These are phyloP conservation scores for zebrafish (Danio rerio) DNA, from an alignment of 2,113 vertebrate species.

Conservation along the genomic window DNA sequence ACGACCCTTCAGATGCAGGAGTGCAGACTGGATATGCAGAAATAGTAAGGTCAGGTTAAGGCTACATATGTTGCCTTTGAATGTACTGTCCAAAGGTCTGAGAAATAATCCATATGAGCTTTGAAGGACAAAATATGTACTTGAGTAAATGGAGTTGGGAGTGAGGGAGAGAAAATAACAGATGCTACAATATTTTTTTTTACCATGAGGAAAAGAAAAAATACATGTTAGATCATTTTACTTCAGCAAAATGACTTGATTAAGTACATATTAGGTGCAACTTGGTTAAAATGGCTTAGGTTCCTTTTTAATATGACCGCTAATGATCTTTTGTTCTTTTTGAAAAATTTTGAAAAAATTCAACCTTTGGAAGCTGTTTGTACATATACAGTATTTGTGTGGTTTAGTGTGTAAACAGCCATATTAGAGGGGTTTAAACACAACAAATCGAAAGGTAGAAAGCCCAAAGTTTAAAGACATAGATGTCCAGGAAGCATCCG, in stretches of 20 bases:
- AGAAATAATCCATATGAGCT: constrained; percentile 35
- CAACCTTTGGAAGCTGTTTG: too few relatives aligned
- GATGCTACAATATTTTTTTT: constrained; percentile 41
- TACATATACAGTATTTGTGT: too few relatives aligned
- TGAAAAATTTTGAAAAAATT: too few relatives aligned
- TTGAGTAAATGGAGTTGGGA: not conserved
- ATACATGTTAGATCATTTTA: constrained; percentile 11
- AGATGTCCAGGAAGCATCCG: too few relatives aligned
- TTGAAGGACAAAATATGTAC: constrained; percentile 45
- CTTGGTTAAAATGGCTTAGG: too few relatives aligned
- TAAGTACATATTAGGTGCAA: too few relatives aligned
- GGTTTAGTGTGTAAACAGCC: too few relatives aligned
- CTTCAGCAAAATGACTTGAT: constrained; percentile 17
- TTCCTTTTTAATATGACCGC: too few relatives aligned
- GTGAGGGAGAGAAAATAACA: constrained; percentile 27
- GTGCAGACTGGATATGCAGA: constrained; percentile 23
- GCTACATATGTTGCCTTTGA: constrained; percentile 5
- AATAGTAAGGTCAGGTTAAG: constrained; percentile 49
- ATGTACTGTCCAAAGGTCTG: constrained; percentile 40
- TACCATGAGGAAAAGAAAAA: constrained; percentile 7
- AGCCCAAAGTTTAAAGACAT: too few relatives aligned
- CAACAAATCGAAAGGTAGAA: too few relatives aligned
- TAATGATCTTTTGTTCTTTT: too few relatives aligned
- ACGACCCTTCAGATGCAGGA: constrained; percentile 48
- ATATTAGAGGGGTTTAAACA: too few relatives aligned